Evolutionary conservation across 2,113 vertebrate species (phyloP), one percentile per base, ranked within the genome.

Genomic region (Meleagris gallopavo): DNA sequence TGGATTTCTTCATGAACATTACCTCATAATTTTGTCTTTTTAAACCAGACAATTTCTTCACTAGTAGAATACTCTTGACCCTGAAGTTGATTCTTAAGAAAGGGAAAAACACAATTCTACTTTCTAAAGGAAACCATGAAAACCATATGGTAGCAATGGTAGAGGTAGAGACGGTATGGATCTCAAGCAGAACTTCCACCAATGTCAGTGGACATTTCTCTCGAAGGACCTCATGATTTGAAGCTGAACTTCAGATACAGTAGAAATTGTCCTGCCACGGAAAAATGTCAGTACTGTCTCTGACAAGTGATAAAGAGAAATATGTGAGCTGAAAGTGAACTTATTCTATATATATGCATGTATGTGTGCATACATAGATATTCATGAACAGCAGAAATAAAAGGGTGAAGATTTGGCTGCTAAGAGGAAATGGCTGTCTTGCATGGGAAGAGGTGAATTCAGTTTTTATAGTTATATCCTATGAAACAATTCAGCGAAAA

Each of bases 381-480:
- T 9, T 86, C 15, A 75, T 76, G 60, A 84, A 61, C 8, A 84
- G 30, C 52, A 61, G 41, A 78, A 82, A 72, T 88, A 46, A 52
- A 84, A 87, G 43, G 43, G 5, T 84, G 24, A 30, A 58, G 30
- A 87, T 13, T 20, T 90, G 46, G 10, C 22, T 75, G 20, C 43
- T 75, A 9, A 57, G 45, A 86, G 43, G 46, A 82, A 43, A 85
- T 43, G 34, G 3, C 43, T 90, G 29, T 74, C 65, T 93, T 86
- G 20, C 34, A 64, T 86, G 48, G 70, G 27, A 20, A 82, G 27
- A 81, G 25, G 30, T 73, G 77, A 90, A 92, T 20, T 82, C 27
- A 86, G 40, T 94, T 92, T 96, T 94, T 67, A 11, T 50, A 48
- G 21, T 83, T 93, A 75, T 18, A 74, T 80, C n/a, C 12, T 27